Evolutionary conservation across 2,888 invertebrate genomes (phyloP).

Genomic region (Drosophila paracracens): DNA sequence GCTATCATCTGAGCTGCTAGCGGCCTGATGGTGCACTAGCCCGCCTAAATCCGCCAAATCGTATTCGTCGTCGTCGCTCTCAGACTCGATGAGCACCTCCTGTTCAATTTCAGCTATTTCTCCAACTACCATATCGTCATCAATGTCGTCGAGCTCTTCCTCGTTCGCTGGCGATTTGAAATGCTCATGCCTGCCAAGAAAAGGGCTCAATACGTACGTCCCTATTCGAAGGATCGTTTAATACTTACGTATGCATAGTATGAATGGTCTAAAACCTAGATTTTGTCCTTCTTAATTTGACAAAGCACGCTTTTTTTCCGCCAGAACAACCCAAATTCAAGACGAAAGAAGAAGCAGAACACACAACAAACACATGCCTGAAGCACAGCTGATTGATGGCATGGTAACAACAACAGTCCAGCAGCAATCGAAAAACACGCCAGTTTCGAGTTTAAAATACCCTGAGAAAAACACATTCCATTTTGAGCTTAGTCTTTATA

Average conservation of each 20-base stretch:
- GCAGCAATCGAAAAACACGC: not conserved
- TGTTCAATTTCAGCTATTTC: constrained; percentile 69
- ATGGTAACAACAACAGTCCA: constrained; percentile 47
- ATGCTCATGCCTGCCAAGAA: constrained; percentile 66
- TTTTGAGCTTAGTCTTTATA: not conserved
- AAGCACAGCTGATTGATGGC: constrained; percentile 51
- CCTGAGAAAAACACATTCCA: not conserved
- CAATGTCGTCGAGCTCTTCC: constrained; percentile 79
- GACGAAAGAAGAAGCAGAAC: constrained; percentile 48
- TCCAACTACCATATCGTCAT: constrained; percentile 71
- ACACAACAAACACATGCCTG: constrained; percentile 63
- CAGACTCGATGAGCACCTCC: constrained; percentile 66
- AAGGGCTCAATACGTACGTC: not conserved
- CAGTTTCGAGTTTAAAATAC: constrained; percentile 6
- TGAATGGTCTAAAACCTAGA: constrained; percentile 6
- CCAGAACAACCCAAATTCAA: constrained; percentile 45
- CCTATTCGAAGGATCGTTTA: not conserved
- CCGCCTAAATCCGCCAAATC: constrained; percentile 55
- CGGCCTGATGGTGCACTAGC: constrained; percentile 34
- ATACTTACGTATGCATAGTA: constrained; percentile 70
- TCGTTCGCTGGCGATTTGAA: constrained; percentile 80
- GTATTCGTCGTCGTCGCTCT: constrained; percentile 73
- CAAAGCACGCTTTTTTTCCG: constrained; percentile 64
- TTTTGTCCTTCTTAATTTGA: constrained; percentile 40
- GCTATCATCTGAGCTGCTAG: constrained; percentile 86